Evolutionary conservation across 2,797 vertebrate genomes (phyloP).

Genomic region (Arctocebus calabarensis): DNA sequence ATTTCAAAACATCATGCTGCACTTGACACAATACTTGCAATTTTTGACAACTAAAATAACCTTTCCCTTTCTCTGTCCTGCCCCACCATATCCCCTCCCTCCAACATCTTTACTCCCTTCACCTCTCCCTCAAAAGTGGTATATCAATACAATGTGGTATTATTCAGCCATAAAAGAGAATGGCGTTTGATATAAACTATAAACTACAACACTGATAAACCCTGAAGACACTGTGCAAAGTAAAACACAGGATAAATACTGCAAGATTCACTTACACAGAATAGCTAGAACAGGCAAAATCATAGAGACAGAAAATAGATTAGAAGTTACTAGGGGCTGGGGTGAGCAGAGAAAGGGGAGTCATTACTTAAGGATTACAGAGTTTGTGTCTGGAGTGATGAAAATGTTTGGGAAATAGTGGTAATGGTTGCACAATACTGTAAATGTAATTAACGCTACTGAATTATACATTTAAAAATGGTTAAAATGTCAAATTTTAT

Average conservation of each 20-base stretch:
- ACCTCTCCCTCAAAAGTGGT: neutral
- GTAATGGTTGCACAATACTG: neutral
- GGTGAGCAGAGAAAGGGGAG: neutral
- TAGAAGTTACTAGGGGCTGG: neutral
- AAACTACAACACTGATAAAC: neutral
- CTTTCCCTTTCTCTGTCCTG: too few relatives aligned
- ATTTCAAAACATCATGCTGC: neutral
- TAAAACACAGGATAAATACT: neutral
- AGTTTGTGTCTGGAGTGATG: neutral
- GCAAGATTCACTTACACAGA: neutral
- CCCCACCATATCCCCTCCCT: too few relatives aligned
- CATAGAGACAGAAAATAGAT: neutral
- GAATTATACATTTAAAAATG: constrained; percentile 15
- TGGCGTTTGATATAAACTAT: neutral
- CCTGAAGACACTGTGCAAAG: neutral
- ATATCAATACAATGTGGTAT: neutral
- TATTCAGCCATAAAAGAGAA: neutral
- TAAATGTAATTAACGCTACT: neutral
- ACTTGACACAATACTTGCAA: neutral
- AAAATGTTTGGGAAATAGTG: constrained; percentile 28
- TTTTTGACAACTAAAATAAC: neutral
- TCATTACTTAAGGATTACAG: neutral
- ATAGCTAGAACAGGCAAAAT: neutral
- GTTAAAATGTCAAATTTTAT: constrained; percentile 2
- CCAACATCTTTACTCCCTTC: neutral